phyloP scores from a whole-genome alignment of 2,888 invertebrate genomes.

The Tupiocoris notatus region DNA sequence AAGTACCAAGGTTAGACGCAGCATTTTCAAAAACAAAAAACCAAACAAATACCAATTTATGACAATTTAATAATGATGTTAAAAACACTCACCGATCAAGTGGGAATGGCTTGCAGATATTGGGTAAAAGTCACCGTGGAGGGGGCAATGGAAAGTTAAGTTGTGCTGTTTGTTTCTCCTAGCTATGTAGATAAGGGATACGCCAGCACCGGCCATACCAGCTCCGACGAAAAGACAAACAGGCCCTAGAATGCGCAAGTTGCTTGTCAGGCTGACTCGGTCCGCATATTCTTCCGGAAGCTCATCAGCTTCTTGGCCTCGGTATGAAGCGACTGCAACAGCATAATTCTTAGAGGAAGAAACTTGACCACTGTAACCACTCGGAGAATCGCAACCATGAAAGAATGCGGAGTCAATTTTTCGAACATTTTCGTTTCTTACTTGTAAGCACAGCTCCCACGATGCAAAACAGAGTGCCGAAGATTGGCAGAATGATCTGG shows the following conservation, averaged over 20 bases:
- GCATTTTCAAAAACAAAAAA: too few relatives aligned
- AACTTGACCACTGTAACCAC: too few relatives aligned
- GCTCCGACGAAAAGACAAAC: slow-evolving; percentile 73
- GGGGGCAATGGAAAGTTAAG: slow-evolving; percentile 73
- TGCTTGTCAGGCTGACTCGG: slow-evolving; percentile 70
- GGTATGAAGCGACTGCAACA: slow-evolving; percentile 67
- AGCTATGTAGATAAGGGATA: slow-evolving; percentile 66
- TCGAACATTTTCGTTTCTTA: slow-evolving; percentile 53
- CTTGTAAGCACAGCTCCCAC: slow-evolving; percentile 74
- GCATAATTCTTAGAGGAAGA: too few relatives aligned
- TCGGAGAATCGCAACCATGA: too few relatives aligned
- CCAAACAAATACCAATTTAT: too few relatives aligned
- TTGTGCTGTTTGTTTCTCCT: slow-evolving; percentile 67
- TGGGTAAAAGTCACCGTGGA: slow-evolving; percentile 76
- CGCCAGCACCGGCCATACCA: slow-evolving; percentile 67
- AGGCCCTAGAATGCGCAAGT: slow-evolving; percentile 70
- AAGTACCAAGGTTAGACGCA: too few relatives aligned
- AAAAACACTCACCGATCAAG: slow-evolving; percentile 32
- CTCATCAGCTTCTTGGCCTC: slow-evolving; percentile 70
- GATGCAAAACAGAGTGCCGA: slow-evolving; percentile 72
- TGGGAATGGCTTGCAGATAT: slow-evolving; percentile 59
- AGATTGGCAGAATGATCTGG: slow-evolving; percentile 72
- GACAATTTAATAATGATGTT: too few relatives aligned
- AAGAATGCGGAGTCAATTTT: too few relatives aligned
- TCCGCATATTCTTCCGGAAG: slow-evolving; percentile 70